A percentile compares a stretch with the other conserved stretches of the same genome.
Evolutionary conservation across 2,797 vertebrate genomes (phyloP).

Genomic region (Galagoides demidoff): DNA sequence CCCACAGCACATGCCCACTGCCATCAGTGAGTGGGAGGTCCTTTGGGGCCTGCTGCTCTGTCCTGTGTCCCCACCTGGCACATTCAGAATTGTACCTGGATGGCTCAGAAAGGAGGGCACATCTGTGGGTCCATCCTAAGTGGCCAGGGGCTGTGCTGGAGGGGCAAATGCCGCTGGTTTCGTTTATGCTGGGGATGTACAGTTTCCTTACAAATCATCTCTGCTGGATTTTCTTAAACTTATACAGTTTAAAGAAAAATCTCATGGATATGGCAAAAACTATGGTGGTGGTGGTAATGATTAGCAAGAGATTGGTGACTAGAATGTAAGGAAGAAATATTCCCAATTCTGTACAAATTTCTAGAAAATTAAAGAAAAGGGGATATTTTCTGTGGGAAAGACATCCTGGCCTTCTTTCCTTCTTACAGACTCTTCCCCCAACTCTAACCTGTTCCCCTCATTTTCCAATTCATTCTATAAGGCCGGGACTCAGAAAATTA

Average conservation of each 20-base stretch:
- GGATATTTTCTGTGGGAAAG: neutral
- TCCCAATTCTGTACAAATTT: neutral
- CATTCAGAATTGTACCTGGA: neutral
- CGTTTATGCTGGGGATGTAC: neutral
- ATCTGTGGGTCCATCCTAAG: no score
- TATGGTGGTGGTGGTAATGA: neutral
- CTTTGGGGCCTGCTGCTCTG: neutral
- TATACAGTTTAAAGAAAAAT: neutral
- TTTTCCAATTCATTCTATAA: neutral
- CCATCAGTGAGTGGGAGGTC: accelerated
- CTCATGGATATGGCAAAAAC: neutral
- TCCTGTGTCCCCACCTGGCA: accelerated
- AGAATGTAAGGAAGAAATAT: neutral
- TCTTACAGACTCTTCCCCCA: no score
- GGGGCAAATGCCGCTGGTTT: neutral
- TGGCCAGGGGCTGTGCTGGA: neutral
- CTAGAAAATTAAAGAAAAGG: neutral
- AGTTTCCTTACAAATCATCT: neutral
- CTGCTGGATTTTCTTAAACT: neutral
- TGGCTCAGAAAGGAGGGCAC: no score
- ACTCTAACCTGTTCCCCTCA: no score
- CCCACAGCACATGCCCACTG: no score
- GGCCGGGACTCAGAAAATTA: neutral
- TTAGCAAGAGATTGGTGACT: neutral
- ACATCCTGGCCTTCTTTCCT: no score